Evolutionary conservation across 2,888 invertebrate genomes (phyloP).

Genomic region (Apoderus coryli): DNA sequence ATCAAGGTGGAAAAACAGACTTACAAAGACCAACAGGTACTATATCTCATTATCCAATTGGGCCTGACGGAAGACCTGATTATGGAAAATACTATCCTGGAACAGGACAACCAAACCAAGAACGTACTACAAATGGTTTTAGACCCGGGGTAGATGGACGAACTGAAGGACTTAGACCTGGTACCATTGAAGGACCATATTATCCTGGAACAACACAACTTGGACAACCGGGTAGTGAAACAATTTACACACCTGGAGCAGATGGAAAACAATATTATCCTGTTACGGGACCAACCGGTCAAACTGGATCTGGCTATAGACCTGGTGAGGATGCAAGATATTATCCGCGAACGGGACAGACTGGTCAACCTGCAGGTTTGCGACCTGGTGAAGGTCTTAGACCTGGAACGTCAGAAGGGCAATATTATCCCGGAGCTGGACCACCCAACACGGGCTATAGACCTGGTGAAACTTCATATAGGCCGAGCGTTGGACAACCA

Average conservation of each 20-base stretch:
- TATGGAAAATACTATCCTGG: conserved; percentile 7
- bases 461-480: conserved; percentile 7
- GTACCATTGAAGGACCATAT: conserved; percentile 14
- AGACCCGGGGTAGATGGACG: conserved; percentile 11
- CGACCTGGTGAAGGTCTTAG: conserved; percentile 6
- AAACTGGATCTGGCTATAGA: too few species aligned
- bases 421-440: not conserved
- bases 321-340: too few species aligned
- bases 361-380: conserved; percentile 2
- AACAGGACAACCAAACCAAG: conserved; percentile 3
- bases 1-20: too few species aligned
- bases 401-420: too few species aligned
- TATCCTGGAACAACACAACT: too few species aligned
- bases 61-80: conserved; percentile 8
- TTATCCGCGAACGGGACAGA: too few species aligned
- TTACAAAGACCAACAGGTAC: conserved; percentile 4
- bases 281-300: too few species aligned
- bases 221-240: too few species aligned
- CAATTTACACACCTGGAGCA: too few species aligned
- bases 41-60: conserved; percentile 7
- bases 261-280: too few species aligned
- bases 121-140: conserved; percentile 13
- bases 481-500: conserved; percentile 9
- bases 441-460: too few species aligned
- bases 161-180: conserved; percentile 12